Evolutionary conservation across 1,140 invertebrate genomes (phyloP), one percentile per base, ranked within the genome.

Genomic region (Dinothrombium tinctorium): DNA sequence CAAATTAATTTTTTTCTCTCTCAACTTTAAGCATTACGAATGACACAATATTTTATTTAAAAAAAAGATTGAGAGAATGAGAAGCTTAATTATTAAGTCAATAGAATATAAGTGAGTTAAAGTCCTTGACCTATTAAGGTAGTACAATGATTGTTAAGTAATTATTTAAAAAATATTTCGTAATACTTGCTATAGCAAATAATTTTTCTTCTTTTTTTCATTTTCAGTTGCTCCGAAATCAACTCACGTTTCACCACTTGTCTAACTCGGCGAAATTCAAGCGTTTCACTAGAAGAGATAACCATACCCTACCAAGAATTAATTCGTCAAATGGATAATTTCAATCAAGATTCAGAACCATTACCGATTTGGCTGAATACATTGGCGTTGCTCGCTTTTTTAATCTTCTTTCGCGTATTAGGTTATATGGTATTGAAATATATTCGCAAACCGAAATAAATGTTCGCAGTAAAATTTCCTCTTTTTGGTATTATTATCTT

Each of bases 341-440:
- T 46, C 24, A 41, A 23, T 17, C 29, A 69, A 72, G 51, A 68
- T 66, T 41, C 53, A 56, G 7, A 15, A 21, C 56, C 56, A 39
- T 52, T 69, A 33, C 72, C 74, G 4, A 56, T 78, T 3, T 78
- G 75, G 75, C 66, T 71, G 37, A 79, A 79, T 58, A 76, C 74
- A 7, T 53, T 73, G 2, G 69, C 77, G n/a, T 60, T 79, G 33
- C 49, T 79, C 39, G 62, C 66, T 41, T 79, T 77, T 57, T 64
- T 80, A 35, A 51, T 77, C 41, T 63, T 74, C 36, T 78, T 78
- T 57, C 64, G 76, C 46, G 56, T 71, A 21, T 61, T 77, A 31
- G 76, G 76, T 36, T 80, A 80, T 53, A 56, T 75, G 39, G 73
- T 78, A 33, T 59, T 80, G 45, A 66, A 76, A 45, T 77, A 71